Base-by-base conservation (phyloP, 2,113 vertebrate genomes). In the Trogon surrucura region DNA sequence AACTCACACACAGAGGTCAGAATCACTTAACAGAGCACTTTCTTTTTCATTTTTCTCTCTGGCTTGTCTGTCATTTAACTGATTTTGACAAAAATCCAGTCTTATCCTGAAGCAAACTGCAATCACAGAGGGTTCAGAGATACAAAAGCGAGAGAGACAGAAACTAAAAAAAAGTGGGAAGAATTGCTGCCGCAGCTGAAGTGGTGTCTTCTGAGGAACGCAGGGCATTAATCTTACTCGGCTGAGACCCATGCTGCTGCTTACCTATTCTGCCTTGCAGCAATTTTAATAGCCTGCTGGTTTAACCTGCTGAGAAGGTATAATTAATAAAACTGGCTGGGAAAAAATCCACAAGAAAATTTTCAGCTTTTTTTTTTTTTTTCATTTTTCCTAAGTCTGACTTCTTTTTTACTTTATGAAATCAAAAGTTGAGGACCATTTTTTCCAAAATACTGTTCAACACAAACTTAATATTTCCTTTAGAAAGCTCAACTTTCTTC, bases 301-400 rank as follows among this genome's bases (percentile, higher is more conserved):
- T 91, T 96, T 87, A 92, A 93, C 93, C 80, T 94, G 86, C 93
- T 95, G 96, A 87, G 92, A 95, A 97, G 73, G 58, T 95, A 67
- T 97, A 96, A 97, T 97, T 97, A 97, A 96, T 93, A 94, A 95
- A 96, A 85, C 58, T 57, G 47, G 12, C 72, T 91, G 45, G 45
- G 67, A 92, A 84, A 91, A 94, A 94, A 75, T 61, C 72, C 45
- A 62, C 57, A 66, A 75, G n/a, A 61, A 90, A 34, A 85, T 57
- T 45, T 67, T 77, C 10, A 81, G 44, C 4, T 27, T 3, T 51
- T 27, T 21, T 29, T 60, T 36, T 48, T 34, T 23, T 13, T 56
- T 32, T 12, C 41, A 36, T 47, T 51, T 23, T 25, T 38, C 0
- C 17, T 13, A 56, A 67, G 32, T 4, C 5, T 70, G 26, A 74